These are phyloP conservation scores for Lucinisca nassula DNA, from an alignment of 2,888 invertebrate species.

Conservation along the genomic window DNA sequence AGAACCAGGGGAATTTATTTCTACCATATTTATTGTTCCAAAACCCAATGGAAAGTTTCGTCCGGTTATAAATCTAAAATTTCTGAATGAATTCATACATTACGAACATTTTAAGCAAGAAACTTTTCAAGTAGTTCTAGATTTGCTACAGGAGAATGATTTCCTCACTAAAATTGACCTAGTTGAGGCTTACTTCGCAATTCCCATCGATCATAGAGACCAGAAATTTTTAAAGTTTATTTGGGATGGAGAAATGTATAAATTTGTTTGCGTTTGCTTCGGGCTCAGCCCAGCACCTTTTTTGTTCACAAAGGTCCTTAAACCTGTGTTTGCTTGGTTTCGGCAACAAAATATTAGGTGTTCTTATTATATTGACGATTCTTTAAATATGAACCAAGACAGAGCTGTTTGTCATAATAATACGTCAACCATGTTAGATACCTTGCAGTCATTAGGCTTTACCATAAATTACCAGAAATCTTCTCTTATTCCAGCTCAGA, in stretches of 20 bases:
- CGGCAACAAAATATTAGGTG: conserved; percentile 45
- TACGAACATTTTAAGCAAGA: conserved; percentile 51
- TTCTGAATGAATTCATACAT: conserved; percentile 30
- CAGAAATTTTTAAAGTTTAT: conserved; percentile 31
- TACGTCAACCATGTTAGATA: conserved; percentile 17
- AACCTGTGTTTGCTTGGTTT: conserved; percentile 44
- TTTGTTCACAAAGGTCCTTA: conserved; percentile 55
- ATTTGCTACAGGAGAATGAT: conserved; percentile 34
- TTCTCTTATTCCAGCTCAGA: conserved; percentile 30
- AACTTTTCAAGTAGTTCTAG: not conserved
- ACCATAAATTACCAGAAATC: conserved; percentile 48
- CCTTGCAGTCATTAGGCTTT: conserved; percentile 43
- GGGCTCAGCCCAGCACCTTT: conserved; percentile 46
- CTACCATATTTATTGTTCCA: conserved; percentile 36
- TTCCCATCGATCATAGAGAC: conserved; percentile 20
- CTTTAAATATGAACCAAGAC: conserved; percentile 36
- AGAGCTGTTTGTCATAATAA: conserved; percentile 15
- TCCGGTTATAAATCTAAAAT: conserved; percentile 37
- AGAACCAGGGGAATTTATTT: conserved; percentile 29
- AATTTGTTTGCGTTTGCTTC: conserved; percentile 43
- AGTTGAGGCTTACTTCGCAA: not conserved
- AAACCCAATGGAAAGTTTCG: conserved; percentile 40
- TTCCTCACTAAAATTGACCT: conserved; percentile 43
- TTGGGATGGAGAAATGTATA: conserved; percentile 29
- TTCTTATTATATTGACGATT: conserved; percentile 62